Evolutionary conservation across 1,140 invertebrate genomes (phyloP), one percentile per base, ranked within the genome.

Genomic region (Trachymyrmex septentrionalis): DNA sequence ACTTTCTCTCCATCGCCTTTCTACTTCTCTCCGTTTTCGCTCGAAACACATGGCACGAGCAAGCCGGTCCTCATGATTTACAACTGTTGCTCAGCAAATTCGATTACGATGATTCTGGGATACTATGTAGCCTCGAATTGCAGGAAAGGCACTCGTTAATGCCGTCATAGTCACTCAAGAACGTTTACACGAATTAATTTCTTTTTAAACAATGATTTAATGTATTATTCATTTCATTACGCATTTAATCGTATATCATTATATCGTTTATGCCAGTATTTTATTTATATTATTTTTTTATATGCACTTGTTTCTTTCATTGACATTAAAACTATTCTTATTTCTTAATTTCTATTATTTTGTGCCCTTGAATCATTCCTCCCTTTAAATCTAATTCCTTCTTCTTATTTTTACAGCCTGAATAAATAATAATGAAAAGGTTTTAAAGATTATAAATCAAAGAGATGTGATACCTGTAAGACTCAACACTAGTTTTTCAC

Each of bases 71-170:
- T 67, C 57, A 64, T 89, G 86, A 89, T 89, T 89, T 89, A 86
- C 81, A 89, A 88, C 86, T 88, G 85, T 89, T 88, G 81, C 88
- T 81, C 71, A 59, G 73, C 88, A 88, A 88, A 91, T 85, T 90
- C 88, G 88, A 90, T 91, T 90, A 88, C 89, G 86, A 90, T 88
- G 85, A 90, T 85, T 90, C 61, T 55, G 64, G 59, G 21, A 38
- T 72, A 72, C 57, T 73, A 69, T 72, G 75, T 53, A 12, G 53
- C 53, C n/a, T 76, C 80, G 53, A 87, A 85, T 89, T 21, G 64
- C 64, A 71, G 34, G 34, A 44, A 57, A 69, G 34, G n/a, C 21
- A 10, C 48, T 57, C 34, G 50, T 71, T 57, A 71, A 57, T 81
- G 27, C 2, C 19, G 6, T 24, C n/a, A 71, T 14, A 27, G 19